Evolutionary conservation across 2,888 invertebrate species (phyloP).

Genomic region (Drosophila picticornis): DNA sequence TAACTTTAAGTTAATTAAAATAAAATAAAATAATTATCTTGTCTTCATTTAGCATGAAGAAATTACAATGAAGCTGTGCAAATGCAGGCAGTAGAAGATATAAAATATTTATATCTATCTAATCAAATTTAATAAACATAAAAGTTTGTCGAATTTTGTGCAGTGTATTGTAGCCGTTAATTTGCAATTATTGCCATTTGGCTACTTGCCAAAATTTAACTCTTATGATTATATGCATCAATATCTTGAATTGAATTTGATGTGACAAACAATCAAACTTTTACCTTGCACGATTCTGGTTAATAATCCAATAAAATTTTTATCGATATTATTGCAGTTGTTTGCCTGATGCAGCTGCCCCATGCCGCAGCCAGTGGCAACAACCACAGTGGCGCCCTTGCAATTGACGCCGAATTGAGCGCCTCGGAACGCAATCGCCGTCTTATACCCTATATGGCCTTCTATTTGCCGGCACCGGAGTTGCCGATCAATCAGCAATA

Average conservation of each 20-base stretch:
- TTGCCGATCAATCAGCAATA: slow-evolving; percentile 85
- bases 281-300: background rate
- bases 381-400: slow-evolving; percentile 45
- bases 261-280: background rate
- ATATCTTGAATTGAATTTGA: background rate
- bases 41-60: background rate
- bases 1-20: background rate
- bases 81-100: background rate
- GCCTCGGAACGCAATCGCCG: slow-evolving; percentile 89
- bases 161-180: background rate
- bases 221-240: background rate
- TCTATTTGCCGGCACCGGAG: slow-evolving; percentile 89
- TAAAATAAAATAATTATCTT: background rate
- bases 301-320: background rate
- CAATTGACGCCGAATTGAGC: slow-evolving; percentile 77
- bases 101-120: no score
- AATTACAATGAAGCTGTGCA: background rate
- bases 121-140: background rate
- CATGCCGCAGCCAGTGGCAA: slow-evolving; percentile 16
- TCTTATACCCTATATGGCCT: slow-evolving; percentile 93
- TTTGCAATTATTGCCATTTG: background rate
- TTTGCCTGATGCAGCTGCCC: slow-evolving; percentile 20
- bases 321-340: slow-evolving; percentile 29
- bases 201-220: background rate
- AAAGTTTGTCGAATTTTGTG: background rate